phyloP scores from a whole-genome alignment of 92 coral and sea anemone genomes.

The Actinostola sp. region DNA sequence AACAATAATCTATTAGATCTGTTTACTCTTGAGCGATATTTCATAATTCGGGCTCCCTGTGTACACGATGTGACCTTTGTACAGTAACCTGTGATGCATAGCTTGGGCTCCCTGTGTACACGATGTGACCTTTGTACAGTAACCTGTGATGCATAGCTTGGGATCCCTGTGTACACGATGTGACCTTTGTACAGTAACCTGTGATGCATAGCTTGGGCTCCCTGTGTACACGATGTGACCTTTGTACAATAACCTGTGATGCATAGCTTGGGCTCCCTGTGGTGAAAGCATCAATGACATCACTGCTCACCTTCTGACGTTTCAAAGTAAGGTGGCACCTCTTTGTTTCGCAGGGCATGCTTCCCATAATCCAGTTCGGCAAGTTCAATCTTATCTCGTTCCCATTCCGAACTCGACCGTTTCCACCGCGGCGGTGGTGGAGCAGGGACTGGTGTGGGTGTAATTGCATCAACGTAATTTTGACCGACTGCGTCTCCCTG shows the following conservation, averaged over 20 bases:
- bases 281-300: background rate
- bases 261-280: background rate
- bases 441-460: constrained; percentile 85
- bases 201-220: too few species aligned
- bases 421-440: constrained; percentile 94
- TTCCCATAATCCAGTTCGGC: constrained; percentile 96
- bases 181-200: too few species aligned
- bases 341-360: constrained; percentile 85
- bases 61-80: too few species aligned
- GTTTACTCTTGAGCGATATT: background rate
- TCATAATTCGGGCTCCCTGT: background rate
- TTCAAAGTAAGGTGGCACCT: constrained; percentile 98
- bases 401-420: constrained; percentile 90
- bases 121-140: too few species aligned
- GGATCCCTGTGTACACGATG: too few species aligned
- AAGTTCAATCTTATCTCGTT: constrained; percentile 95
- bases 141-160: too few species aligned
- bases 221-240: too few species aligned
- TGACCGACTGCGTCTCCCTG: constrained; percentile 34
- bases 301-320: constrained; percentile 77
- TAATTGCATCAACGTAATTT: constrained; percentile 76
- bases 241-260: background rate
- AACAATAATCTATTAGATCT: too few species aligned
- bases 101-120: too few species aligned
- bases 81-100: too few species aligned